These are phyloP conservation scores for Homarus gammarus DNA, from an alignment of 2,888 invertebrate genomes.

Conservation along the genomic window DNA sequence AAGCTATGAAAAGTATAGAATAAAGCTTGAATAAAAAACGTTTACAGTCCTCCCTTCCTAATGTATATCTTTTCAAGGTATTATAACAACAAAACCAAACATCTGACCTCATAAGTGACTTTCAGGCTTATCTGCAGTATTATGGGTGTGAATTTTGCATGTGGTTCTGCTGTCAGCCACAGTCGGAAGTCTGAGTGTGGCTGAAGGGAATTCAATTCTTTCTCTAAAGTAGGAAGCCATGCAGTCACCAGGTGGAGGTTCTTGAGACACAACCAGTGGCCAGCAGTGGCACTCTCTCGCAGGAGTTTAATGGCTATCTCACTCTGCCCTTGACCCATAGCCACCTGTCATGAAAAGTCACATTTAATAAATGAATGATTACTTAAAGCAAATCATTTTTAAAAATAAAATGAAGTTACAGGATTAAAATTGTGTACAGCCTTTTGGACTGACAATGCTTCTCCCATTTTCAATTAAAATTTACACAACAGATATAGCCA, in stretches of 20 bases:
- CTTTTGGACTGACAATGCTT: neutral
- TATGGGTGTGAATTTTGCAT: slow-evolving; percentile 86
- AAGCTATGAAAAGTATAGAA: too few relatives aligned
- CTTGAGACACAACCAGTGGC: slow-evolving; percentile 89
- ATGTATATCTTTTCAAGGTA: too few relatives aligned
- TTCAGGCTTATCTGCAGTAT: slow-evolving; percentile 89
- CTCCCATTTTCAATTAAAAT: too few relatives aligned
- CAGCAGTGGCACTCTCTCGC: slow-evolving; percentile 83
- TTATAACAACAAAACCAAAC: too few relatives aligned
- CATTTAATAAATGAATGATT: neutral
- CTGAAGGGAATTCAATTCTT: slow-evolving; percentile 82
- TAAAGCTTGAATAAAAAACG: too few relatives aligned
- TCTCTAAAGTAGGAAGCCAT: slow-evolving; percentile 86
- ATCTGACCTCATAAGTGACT: slow-evolving; percentile 84
- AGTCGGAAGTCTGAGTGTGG: slow-evolving; percentile 84
- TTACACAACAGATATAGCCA: too few relatives aligned
- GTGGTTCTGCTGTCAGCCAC: slow-evolving; percentile 93
- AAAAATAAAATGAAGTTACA: neutral
- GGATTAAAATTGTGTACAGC: neutral
- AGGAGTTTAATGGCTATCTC: slow-evolving; percentile 83
- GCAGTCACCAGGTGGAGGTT: slow-evolving; percentile 88
- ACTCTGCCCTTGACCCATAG: slow-evolving; percentile 90
- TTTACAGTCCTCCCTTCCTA: too few relatives aligned
- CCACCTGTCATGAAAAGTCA: slow-evolving; percentile 82
- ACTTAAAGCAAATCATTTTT: neutral